A percentile compares a stretch with the other conserved stretches of the same genome.
Conservation (phyloP, 2,888 invertebrate genomes). For the Nephrocerus scutellatus region DNA sequence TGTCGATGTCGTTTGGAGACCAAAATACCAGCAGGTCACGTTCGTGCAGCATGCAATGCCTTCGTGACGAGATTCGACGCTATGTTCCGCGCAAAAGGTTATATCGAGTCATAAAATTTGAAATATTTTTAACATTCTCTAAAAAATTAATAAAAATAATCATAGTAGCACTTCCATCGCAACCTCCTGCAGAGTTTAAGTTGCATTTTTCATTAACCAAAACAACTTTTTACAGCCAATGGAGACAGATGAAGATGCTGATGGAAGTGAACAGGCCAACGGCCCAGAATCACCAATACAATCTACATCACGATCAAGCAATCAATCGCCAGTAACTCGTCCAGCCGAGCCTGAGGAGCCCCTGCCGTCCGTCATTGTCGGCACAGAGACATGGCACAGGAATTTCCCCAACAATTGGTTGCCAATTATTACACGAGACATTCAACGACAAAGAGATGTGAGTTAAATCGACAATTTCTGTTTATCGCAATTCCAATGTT, state of each 20-base stretch:
- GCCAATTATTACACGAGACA: constrained; percentile 77
- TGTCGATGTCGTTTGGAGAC: too few species aligned
- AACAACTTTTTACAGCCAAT: constrained; percentile 46
- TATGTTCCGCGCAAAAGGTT: too few species aligned
- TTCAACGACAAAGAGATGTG: constrained; percentile 58
- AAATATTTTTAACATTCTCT: too few species aligned
- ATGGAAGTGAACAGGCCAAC: too few species aligned
- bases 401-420: constrained; percentile 74
- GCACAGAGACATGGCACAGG: constrained; percentile 57
- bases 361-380: constrained; percentile 51
- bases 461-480: neutral
- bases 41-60: too few species aligned
- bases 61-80: too few species aligned
- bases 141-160: too few species aligned
- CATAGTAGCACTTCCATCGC: too few species aligned
- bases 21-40: too few species aligned
- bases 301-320: constrained; percentile 14
- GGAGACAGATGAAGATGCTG: constrained; percentile 50
- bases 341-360: constrained; percentile 35
- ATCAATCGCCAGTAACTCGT: constrained; percentile 29
- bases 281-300: constrained; percentile 14
- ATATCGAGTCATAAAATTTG: too few species aligned
- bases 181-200: too few species aligned
- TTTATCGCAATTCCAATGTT: neutral
- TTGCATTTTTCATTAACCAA: too few species aligned